Percentiles rank a stretch among this genome's conserved stretches.
Evolutionary conservation across 2,113 vertebrate species (phyloP).

Genomic region (Calonectris borealis): DNA sequence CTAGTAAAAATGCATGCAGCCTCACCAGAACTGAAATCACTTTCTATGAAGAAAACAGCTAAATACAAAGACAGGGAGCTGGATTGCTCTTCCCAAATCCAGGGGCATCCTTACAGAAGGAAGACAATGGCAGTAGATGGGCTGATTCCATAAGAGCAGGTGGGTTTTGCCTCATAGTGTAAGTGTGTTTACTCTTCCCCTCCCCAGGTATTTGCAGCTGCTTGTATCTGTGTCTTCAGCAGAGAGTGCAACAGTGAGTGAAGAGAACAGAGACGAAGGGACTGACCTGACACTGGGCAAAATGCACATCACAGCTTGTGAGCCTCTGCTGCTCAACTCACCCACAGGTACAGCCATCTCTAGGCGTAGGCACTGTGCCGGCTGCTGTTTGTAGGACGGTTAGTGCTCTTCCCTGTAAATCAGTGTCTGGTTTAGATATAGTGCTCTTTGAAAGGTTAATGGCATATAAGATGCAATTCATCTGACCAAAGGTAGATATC

Average conservation of each 20-base stretch:
- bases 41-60: not conserved
- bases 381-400: not conserved
- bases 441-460: not conserved
- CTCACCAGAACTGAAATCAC: not conserved
- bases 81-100: not conserved
- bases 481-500: not conserved
- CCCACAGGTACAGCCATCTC: too few relatives aligned
- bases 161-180: not conserved
- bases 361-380: not conserved
- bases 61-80: not conserved
- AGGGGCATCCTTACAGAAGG: not conserved
- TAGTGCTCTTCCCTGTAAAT: not conserved
- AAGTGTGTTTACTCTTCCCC: not conserved
- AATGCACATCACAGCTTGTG: not conserved
- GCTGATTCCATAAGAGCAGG: not conserved
- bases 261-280: not conserved
- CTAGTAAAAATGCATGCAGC: not conserved
- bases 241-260: not conserved
- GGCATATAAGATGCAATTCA: not conserved
- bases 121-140: not conserved
- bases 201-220: not conserved
- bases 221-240: not conserved
- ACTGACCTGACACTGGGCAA: not conserved
- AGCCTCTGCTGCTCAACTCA: not conserved
- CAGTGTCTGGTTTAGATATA: not conserved